Percentiles rank a stretch among this genome's conserved stretches.
phyloP scores from a whole-genome alignment of 2,797 vertebrate species.

The Sylvilagus floridanus region DNA sequence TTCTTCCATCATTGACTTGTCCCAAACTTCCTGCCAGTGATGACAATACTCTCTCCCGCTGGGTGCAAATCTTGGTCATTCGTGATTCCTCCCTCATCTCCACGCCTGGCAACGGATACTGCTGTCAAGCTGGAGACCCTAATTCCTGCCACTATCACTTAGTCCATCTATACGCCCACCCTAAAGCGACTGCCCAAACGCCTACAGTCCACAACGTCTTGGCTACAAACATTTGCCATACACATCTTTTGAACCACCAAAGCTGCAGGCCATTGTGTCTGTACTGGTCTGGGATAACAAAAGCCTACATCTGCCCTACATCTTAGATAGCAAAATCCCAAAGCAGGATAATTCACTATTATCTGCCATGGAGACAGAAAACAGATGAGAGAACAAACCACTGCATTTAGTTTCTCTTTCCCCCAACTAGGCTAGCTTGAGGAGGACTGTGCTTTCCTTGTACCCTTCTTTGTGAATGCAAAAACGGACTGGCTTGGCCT shows the following conservation, averaged over 20 bases:
- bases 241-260: not conserved
- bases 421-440: not conserved
- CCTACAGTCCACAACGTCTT: not conserved
- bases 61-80: conserved; percentile 25
- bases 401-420: not conserved
- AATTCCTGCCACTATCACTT: not conserved
- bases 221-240: too few species aligned
- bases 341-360: not conserved
- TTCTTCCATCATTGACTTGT: conserved; percentile 31
- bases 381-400: not conserved
- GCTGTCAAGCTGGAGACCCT: not conserved
- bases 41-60: not conserved
- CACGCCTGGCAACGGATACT: not conserved
- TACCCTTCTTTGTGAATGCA: not conserved
- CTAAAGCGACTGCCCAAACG: conserved; percentile 8
- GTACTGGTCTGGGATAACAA: not conserved
- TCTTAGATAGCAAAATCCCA: conserved; percentile 35
- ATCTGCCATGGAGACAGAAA: not conserved
- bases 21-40: not conserved
- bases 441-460: not conserved
- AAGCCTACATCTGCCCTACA: not conserved
- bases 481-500: not conserved
- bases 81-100: not conserved
- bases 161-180: not conserved
- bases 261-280: not conserved